Evolutionary conservation across 1,140 invertebrate genomes (phyloP), one percentile per base, ranked within the genome.

Genomic region (Anastrepha ludens): DNA sequence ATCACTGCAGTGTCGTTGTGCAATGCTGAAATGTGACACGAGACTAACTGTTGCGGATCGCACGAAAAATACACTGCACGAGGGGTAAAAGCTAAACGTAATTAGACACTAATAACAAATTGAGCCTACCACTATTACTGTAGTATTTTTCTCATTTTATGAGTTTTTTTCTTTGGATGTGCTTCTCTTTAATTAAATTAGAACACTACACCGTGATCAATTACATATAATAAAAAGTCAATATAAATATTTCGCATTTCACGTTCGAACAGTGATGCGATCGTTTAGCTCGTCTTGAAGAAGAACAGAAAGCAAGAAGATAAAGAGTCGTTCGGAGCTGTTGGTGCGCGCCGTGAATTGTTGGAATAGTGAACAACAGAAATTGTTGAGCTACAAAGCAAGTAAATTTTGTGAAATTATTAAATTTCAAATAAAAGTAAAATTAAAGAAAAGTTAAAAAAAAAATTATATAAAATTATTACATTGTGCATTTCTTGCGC

Each of bases 171-270:
- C 50, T 2, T 55, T 55, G 50, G 6, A 55, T 8, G 6, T 55
- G 6, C 50, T 55, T 39, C 7, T 29, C 29, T 67, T 67, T 67
- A 81, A 81, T 58, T 55, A 20, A 81, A 81, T 81, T 81, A 81
- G 50, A 55, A 55, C 47, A 55, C 50, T 81, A 81, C 74, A 81
- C 74, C 74, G n/a, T 41, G 74, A 81, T 81, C 74, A 81, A 81
- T 81, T 81, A 81, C 9, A 81, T 81, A 81, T 55, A 55, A 81
- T 55, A 81, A 50, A 20, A 81, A 55, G 74, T 13, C n/a, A 81
- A 55, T 81, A 50, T 81, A 58, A 55, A 81, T 55, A 41, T 55
- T 29, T 55, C 74, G 41, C 74, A 81, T 50, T 81, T 81, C 47
- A 81, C 29, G 47, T 47, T 81, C 50, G 20, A 67, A 6, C 29